Evolutionary conservation across 1,140 invertebrate species (phyloP), one percentile per base, ranked within the genome.

Genomic region (Philotrypesis tridentata): DNA sequence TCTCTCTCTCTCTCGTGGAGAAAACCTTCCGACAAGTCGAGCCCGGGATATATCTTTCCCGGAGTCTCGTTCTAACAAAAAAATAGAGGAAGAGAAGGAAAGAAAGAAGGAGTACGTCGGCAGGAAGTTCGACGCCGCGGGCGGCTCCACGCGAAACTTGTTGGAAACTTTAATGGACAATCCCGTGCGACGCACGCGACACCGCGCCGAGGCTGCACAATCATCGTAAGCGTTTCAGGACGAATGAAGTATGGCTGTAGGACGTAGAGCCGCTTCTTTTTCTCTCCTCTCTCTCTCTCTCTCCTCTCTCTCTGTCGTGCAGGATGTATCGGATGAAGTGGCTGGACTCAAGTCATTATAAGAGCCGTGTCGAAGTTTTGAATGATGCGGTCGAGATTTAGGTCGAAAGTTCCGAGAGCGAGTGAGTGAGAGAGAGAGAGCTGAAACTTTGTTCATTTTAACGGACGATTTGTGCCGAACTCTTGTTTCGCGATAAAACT

Each of bases 101-200:
- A 48, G 81, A 72, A 84, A 85, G 83, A 85, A 85, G 85, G 82
- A 65, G 78, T 83, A 37, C 76, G 74, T 48, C 40, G 73, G 80
- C 76, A 80, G 73, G 82, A 74, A 82, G 48, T 55, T 27, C 43
- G 23, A n/a, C 17, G 25, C 55, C 60, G 9, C 71, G 85, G 87
- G 86, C 85, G 83, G 86, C 85, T 80, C 84, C 80, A 82, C 82
- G 84, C 80, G 84, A 86, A 87, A 88, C 85, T 87, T 87, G 86
- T 84, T 85, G 82, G 86, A 87, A 88, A 88, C 85, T 88, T 87
- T 87, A 87, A 88, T 88, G 87, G 85, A 87, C 87, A 87, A 87
- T 86, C 27, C 83, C 85, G 7, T 17, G 48, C 80, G 85, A 71
- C 60, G 76, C 21, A 86, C 48, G 48, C 48, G 48, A 55, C 48